Conservation (phyloP, 1,140 invertebrate genomes). For the Brachionus sp. region DNA sequence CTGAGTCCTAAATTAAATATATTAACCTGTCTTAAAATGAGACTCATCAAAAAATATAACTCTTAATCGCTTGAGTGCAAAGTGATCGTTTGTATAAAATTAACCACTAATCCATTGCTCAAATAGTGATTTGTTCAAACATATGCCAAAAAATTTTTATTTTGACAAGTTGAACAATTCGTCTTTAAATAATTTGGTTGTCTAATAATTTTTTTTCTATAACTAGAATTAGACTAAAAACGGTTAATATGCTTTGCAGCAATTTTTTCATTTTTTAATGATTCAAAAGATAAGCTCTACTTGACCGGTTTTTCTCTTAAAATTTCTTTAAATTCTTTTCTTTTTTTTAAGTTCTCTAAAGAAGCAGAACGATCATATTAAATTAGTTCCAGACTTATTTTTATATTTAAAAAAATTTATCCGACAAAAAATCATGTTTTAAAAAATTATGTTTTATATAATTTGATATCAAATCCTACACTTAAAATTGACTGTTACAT, state of each 20-base stretch:
- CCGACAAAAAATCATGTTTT: too few species aligned
- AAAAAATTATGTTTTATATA: too few species aligned
- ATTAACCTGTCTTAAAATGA: neutral
- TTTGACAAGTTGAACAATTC: conserved; percentile 2
- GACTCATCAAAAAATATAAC: neutral
- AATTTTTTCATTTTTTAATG: neutral
- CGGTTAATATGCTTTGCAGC: neutral
- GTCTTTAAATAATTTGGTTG: neutral
- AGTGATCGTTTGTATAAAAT: neutral
- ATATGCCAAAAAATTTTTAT: neutral
- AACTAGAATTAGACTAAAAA: neutral
- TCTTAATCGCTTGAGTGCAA: neutral
- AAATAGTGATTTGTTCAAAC: neutral
- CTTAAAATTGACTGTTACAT: too few species aligned
- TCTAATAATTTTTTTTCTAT: neutral
- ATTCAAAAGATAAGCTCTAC: neutral
- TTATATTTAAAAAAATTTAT: too few species aligned
- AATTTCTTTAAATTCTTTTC: neutral
- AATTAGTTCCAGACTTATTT: too few species aligned
- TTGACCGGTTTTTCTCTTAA: neutral
- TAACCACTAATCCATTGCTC: neutral
- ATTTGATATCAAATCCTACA: too few species aligned
- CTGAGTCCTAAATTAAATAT: neutral
- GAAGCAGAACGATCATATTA: too few species aligned
- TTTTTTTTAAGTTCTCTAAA: too few species aligned